Evolutionary conservation across 2,888 invertebrate genomes (phyloP).

Genomic region (Cantharis lateralis): DNA sequence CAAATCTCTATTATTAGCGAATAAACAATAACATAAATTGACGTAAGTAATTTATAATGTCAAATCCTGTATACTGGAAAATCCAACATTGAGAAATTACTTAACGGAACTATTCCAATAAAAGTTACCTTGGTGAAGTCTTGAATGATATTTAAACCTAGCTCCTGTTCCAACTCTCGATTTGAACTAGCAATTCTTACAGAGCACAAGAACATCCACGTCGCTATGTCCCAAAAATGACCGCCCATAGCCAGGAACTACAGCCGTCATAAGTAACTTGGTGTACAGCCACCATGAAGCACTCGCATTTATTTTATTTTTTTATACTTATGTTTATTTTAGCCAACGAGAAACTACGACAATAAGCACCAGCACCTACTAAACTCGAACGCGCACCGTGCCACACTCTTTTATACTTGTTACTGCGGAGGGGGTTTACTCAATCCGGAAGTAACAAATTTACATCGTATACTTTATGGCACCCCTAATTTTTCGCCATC

Average conservation of each 20-base stretch:
- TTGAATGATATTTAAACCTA: slow-evolving; percentile 48
- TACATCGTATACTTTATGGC: slow-evolving; percentile 28
- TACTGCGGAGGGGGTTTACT: slow-evolving; percentile 40
- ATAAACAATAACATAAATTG: background rate
- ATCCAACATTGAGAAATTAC: slow-evolving; percentile 42
- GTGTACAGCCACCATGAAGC: slow-evolving; percentile 38
- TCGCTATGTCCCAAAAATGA: slow-evolving; percentile 48
- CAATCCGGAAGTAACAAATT: slow-evolving; percentile 38
- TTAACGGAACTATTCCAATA: slow-evolving; percentile 35
- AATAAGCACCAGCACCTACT: slow-evolving; percentile 33
- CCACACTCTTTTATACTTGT: slow-evolving; percentile 47
- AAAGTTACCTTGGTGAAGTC: slow-evolving; percentile 50
- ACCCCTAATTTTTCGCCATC: slow-evolving; percentile 26
- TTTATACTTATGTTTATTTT: slow-evolving; percentile 31
- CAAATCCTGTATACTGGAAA: slow-evolving; percentile 36
- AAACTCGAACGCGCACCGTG: slow-evolving; percentile 46
- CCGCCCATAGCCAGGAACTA: slow-evolving; percentile 51
- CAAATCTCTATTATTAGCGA: background rate
- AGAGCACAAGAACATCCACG: slow-evolving; percentile 49
- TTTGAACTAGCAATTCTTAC: slow-evolving; percentile 39
- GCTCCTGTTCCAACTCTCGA: slow-evolving; percentile 46
- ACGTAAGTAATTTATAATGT: slow-evolving; percentile 6
- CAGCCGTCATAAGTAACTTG: slow-evolving; percentile 46
- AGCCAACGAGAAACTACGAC: slow-evolving; percentile 32
- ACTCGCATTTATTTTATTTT: slow-evolving; percentile 13